Evolutionary conservation across 2,113 vertebrate genomes (phyloP).

Genomic region (Cepphus grylle): DNA sequence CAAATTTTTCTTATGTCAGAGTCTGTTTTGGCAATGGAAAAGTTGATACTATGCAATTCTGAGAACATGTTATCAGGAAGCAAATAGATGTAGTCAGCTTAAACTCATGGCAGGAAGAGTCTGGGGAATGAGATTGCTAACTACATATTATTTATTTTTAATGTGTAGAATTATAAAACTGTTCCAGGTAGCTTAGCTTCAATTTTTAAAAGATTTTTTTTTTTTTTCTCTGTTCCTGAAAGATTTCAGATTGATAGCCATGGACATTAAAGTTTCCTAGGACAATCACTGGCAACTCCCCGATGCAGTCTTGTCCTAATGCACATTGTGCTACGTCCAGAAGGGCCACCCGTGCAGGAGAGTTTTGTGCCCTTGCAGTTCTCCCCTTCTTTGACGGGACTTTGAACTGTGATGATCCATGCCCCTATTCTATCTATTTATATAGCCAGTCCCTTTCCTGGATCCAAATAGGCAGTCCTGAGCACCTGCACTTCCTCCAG

Average conservation of each 20-base stretch:
- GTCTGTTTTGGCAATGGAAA: neutral
- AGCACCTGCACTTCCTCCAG: neutral
- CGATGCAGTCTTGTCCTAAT: neutral
- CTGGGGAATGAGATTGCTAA: neutral
- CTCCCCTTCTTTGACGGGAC: neutral
- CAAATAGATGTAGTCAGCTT: neutral
- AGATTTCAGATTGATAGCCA: neutral
- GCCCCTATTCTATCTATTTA: neutral
- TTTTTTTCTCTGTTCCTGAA: neutral
- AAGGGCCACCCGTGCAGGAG: neutral
- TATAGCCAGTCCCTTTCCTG: neutral
- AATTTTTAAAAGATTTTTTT: neutral
- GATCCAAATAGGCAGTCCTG: neutral
- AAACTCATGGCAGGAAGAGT: neutral
- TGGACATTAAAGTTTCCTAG: neutral
- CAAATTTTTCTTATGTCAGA: neutral
- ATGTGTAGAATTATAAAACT: neutral
- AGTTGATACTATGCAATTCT: neutral
- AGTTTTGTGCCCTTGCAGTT: neutral
- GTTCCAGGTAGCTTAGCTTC: neutral
- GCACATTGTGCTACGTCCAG: rapidly evolving
- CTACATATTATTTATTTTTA: neutral
- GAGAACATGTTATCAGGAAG: neutral
- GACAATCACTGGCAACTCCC: neutral
- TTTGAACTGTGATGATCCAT: neutral